These are phyloP conservation scores for Helicolenus hilgendorfi DNA, from an alignment of 2,797 vertebrate species.

Conservation along the genomic window DNA sequence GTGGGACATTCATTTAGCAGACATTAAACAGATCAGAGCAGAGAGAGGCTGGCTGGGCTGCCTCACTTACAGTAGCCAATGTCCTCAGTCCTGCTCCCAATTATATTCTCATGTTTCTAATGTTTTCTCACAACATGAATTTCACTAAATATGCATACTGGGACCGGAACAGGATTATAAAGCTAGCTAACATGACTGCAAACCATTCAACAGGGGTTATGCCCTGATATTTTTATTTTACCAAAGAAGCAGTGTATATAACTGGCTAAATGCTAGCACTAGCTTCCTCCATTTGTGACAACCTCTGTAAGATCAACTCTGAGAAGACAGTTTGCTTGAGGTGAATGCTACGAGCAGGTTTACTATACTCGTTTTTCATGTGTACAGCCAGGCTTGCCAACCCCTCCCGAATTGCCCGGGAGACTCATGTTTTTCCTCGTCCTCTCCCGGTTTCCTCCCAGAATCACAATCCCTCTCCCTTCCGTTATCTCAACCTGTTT, in stretches of 20 bases:
- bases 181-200: background rate
- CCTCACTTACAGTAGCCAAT: background rate
- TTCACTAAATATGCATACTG: background rate
- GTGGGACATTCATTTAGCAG: background rate
- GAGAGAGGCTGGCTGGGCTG: background rate
- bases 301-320: background rate
- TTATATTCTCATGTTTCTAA: background rate
- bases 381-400: rapidly evolving
- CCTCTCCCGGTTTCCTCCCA: too few relatives aligned
- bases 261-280: background rate
- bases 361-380: background rate
- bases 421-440: too few relatives aligned
- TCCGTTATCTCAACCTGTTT: too few relatives aligned
- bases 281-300: background rate
- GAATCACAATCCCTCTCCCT: too few relatives aligned
- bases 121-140: background rate
- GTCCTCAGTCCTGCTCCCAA: background rate
- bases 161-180: background rate
- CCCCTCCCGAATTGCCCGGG: too few relatives aligned
- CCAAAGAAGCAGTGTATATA: background rate
- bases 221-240: background rate
- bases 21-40: background rate
- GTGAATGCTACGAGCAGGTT: background rate
- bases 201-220: background rate
- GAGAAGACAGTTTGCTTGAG: background rate